Conservation (phyloP, 2,113 vertebrate species). For the Pollimyrus isidori region DNA sequence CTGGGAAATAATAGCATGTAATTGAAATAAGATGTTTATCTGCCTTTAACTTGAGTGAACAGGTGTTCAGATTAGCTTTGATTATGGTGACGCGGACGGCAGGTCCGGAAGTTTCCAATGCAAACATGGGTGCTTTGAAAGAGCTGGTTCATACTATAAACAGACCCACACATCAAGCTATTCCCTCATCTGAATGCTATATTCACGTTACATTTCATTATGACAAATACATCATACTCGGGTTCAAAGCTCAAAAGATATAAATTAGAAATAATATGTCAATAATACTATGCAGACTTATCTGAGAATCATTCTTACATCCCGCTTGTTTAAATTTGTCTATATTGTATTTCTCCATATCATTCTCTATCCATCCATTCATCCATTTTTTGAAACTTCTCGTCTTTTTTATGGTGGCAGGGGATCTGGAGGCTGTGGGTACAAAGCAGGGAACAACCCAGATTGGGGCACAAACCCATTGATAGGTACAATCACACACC, state of each 20-base stretch:
- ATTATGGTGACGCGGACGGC: constrained; percentile 10
- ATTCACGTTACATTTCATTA: background rate
- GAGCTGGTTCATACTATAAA: background rate
- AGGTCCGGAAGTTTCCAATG: background rate
- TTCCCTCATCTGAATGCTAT: background rate
- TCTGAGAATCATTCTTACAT: background rate
- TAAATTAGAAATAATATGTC: background rate
- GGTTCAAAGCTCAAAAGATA: background rate
- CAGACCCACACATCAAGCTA: background rate
- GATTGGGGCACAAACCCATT: too few species aligned
- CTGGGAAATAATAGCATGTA: constrained; percentile 33
- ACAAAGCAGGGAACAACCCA: too few species aligned
- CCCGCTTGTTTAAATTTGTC: background rate
- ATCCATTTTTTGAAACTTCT: too few species aligned
- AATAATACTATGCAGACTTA: background rate
- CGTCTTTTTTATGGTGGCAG: too few species aligned
- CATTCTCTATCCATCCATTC: too few species aligned
- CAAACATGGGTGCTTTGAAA: background rate
- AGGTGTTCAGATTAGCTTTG: constrained; percentile 23
- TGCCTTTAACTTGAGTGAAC: constrained; percentile 21
- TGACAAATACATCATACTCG: background rate
- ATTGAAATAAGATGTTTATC: constrained; percentile 29
- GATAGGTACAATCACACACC: too few species aligned
- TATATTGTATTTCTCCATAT: background rate
- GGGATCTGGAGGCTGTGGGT: too few species aligned